phyloP scores from a whole-genome alignment of 1,140 invertebrate species.

The Rhyacophila brunnea region DNA sequence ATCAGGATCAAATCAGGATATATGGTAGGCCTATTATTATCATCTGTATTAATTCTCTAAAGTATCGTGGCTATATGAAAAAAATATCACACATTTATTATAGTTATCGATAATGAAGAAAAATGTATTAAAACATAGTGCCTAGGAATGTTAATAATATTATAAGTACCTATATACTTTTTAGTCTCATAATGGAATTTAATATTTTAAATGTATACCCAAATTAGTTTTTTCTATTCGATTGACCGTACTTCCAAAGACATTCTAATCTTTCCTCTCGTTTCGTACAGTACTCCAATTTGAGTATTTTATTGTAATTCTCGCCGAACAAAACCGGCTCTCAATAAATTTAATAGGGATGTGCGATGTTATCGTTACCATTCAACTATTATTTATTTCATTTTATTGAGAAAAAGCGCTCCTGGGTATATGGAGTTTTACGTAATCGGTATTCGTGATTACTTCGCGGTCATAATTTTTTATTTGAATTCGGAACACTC shows the following conservation, averaged over 20 bases:
- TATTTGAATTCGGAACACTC: too few relatives aligned
- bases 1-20: too few relatives aligned
- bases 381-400: slow-evolving; percentile 24
- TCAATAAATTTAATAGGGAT: slow-evolving; percentile 24
- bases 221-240: background rate
- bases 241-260: slow-evolving; percentile 5
- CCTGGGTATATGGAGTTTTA: slow-evolving; percentile 20
- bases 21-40: too few relatives aligned
- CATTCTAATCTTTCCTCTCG: slow-evolving; percentile 22
- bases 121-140: too few relatives aligned
- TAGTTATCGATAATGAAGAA: too few relatives aligned
- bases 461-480: background rate
- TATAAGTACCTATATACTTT: too few relatives aligned
- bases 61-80: too few relatives aligned
- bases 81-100: too few relatives aligned
- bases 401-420: slow-evolving; percentile 24
- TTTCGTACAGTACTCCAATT: slow-evolving; percentile 29
- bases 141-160: too few relatives aligned
- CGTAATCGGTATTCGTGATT: slow-evolving; percentile 9
- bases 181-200: too few relatives aligned
- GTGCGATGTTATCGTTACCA: slow-evolving; percentile 33
- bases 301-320: slow-evolving; percentile 29
- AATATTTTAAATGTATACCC: too few relatives aligned
- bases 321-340: slow-evolving; percentile 15
- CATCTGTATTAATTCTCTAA: too few relatives aligned